Evolutionary conservation across 2,888 invertebrate genomes (phyloP).

Genomic region (Tineola bisselliella): DNA sequence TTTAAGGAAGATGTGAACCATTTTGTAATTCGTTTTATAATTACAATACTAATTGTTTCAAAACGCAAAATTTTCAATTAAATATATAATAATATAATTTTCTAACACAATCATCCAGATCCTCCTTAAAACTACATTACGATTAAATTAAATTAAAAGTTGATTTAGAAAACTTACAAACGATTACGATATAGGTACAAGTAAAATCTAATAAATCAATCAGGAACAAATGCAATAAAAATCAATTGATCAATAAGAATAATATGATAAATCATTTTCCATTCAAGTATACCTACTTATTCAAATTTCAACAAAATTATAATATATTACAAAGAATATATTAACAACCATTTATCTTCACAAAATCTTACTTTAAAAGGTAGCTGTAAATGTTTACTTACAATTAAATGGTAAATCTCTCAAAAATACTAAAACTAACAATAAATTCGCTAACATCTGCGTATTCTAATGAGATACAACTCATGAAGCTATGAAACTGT

Average conservation of each 20-base stretch:
- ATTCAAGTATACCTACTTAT: constrained; percentile 36
- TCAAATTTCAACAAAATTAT: constrained; percentile 47
- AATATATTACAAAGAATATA: constrained; percentile 60
- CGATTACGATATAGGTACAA: constrained; percentile 40
- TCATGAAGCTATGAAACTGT: background rate
- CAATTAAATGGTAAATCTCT: constrained; percentile 63
- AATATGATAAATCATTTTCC: constrained; percentile 45
- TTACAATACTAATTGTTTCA: background rate
- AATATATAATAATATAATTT: background rate
- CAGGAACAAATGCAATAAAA: constrained; percentile 68
- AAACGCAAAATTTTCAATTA: background rate
- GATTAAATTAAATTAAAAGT: constrained; percentile 50
- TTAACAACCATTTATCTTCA: constrained; percentile 47
- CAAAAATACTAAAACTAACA: constrained; percentile 49
- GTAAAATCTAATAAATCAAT: constrained; percentile 66
- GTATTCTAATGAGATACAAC: constrained; percentile 65
- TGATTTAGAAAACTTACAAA: constrained; percentile 49
- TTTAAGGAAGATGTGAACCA: constrained; percentile 47
- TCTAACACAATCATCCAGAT: constrained; percentile 30
- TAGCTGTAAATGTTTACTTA: constrained; percentile 54
- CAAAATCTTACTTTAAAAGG: constrained; percentile 45
- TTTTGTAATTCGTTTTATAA: background rate
- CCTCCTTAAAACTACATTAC: constrained; percentile 36
- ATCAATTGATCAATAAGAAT: constrained; percentile 43
- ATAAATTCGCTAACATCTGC: constrained; percentile 65